Evolutionary conservation across 2,888 invertebrate species (phyloP), one percentile per base, ranked within the genome.

Genomic region (Amphipoea lucens): DNA sequence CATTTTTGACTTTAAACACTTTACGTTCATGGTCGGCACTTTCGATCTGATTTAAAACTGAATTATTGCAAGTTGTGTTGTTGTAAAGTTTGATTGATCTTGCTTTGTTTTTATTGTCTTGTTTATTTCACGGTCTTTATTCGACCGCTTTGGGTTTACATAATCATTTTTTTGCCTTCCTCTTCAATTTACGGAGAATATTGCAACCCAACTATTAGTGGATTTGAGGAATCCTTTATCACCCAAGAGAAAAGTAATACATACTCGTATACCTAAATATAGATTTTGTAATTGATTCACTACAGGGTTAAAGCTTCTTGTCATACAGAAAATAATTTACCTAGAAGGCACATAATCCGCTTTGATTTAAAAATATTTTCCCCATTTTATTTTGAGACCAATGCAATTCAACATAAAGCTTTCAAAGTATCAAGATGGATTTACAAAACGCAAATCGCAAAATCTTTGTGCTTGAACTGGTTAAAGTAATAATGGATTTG

Each of bases 11-110:
- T 87, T 51, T 57, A 75, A 82, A 66, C 62, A 62, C 51, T 73
- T 67, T 60, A 40, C 69, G 68, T 72, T 86, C 87, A 88, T 74
- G 89, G 89, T 77, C 73, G 67, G 72, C 60, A 79, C 78, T 88
- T 87, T 87, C 87, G 40, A 88, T 87, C 78, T 76, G 77, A 88
- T 87, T 80, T 68, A 65, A 60, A 70, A 76, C 68, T 72, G 51
- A 72, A 78, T 74, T 74, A 74, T 76, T 74, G 70, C 76, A 48
- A 51, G 20, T 72, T 68, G n/a, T n/a, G 70, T 83, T 76, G 72
- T 76, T 82, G 74, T 86, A 81, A 67, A 66, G 40, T 85, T 75
- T 69, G 62, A 79, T 84, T 76, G 63, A 62, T 48, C n/a, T 62
- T 73, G 48, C 80, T 81, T 75, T 87, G 68, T 66, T 78, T 74